Percentiles rank a stretch among this genome's conserved stretches.
These are phyloP conservation scores for Siphlonurus alternatus DNA, from an alignment of 2,888 invertebrate species.

Conservation along the genomic window DNA sequence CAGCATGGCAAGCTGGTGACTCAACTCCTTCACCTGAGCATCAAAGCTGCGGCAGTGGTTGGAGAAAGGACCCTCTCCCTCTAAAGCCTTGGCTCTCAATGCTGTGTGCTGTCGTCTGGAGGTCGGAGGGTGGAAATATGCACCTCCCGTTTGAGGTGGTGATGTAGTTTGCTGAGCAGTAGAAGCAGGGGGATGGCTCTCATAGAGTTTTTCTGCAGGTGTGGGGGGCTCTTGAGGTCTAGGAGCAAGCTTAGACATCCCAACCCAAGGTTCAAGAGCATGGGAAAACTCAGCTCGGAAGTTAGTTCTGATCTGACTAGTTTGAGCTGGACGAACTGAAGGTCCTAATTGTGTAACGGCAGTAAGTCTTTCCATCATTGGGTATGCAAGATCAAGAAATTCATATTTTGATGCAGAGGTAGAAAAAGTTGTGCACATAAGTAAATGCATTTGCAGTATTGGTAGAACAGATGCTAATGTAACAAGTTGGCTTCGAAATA, in stretches of 20 bases:
- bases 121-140: conserved; percentile 16
- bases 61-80: conserved; percentile 40
- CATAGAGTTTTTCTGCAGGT: conserved; percentile 8
- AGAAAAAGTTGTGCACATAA: conserved; percentile 51
- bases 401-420: conserved; percentile 56
- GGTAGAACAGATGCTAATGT: conserved; percentile 43
- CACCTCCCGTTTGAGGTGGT: neutral
- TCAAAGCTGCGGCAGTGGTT: conserved; percentile 43
- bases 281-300: conserved; percentile 46
- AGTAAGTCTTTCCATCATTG: conserved; percentile 44
- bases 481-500: conserved; percentile 35
- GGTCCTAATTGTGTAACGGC: conserved; percentile 46
- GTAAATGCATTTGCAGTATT: conserved; percentile 48
- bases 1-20: conserved; percentile 39
- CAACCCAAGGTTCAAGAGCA: conserved; percentile 41
- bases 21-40: conserved; percentile 35
- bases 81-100: conserved; percentile 25
- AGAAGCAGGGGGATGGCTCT: neutral
- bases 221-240: conserved; percentile 16
- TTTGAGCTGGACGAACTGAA: conserved; percentile 37
- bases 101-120: conserved; percentile 19
- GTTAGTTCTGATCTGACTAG: conserved; percentile 35
- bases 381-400: conserved; percentile 50
- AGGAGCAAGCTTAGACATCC: conserved; percentile 23
- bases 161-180: neutral